Conservation (phyloP, 2,797 vertebrate genomes). For the Vipera latastei region DNA sequence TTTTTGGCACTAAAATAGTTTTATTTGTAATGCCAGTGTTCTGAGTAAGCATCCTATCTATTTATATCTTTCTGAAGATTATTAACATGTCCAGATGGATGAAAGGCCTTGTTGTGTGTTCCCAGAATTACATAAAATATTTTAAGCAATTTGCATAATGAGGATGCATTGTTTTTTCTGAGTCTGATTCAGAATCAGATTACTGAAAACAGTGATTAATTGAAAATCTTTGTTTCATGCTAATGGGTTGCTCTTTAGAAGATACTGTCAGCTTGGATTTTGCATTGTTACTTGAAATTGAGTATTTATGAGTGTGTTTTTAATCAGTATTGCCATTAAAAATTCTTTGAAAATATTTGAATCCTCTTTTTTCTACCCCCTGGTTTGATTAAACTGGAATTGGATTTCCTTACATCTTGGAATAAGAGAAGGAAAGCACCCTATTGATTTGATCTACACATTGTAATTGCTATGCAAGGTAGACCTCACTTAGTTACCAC, state of each 20-base stretch:
- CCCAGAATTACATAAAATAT: constrained; percentile 6
- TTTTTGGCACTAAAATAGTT: neutral
- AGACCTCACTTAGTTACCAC: neutral
- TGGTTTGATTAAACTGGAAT: neutral
- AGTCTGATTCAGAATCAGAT: neutral
- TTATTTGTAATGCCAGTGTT: neutral
- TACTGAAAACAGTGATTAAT: neutral
- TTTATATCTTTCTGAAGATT: constrained; percentile 7
- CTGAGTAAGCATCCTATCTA: neutral
- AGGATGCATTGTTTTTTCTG: neutral
- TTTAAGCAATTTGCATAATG: constrained; percentile 10
- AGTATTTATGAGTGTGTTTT: neutral
- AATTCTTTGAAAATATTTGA: constrained; percentile 15
- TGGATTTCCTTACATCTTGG: neutral
- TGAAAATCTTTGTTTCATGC: neutral
- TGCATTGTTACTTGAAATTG: neutral
- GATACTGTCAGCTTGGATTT: neutral
- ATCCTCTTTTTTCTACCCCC: neutral
- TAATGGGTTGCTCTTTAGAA: constrained; percentile 11
- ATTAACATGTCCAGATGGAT: constrained; percentile 6
- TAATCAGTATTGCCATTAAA: neutral
- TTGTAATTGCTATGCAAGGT: neutral
- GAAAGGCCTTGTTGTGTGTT: neutral
- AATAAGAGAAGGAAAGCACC: neutral
- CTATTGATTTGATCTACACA: neutral